Evolutionary conservation across 2,797 vertebrate species (phyloP).

Genomic region (Pipistrellus pygmaeus): DNA sequence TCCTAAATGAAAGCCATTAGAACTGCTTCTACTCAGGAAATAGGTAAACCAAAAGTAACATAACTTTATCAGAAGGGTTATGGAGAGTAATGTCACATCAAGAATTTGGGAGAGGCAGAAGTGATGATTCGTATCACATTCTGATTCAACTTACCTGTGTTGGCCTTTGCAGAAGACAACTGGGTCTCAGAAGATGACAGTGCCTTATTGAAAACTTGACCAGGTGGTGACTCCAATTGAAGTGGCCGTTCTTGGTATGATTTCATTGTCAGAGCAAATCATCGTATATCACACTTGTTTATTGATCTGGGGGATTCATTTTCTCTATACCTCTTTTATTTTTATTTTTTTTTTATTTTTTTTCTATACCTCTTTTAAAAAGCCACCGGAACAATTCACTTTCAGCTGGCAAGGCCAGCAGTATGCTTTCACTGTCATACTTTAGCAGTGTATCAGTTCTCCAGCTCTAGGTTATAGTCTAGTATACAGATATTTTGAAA

Average conservation of each 20-base stretch:
- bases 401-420: not conserved
- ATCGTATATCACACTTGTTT: not conserved
- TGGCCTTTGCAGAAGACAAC: not conserved
- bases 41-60: not conserved
- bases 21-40: not conserved
- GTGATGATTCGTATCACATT: not conserved
- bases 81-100: not conserved
- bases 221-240: not conserved
- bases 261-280: not conserved
- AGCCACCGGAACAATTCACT: not conserved
- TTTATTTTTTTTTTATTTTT: no score
- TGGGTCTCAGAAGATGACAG: not conserved
- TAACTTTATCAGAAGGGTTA: not conserved
- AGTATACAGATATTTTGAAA: not conserved
- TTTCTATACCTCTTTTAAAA: not conserved
- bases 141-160: not conserved
- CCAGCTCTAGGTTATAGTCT: not conserved
- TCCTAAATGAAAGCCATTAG: not conserved
- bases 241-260: not conserved
- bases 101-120: not conserved
- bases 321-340: not conserved
- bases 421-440: not conserved
- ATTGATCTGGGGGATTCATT: not conserved
- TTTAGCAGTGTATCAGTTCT: not conserved
- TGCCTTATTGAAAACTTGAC: not conserved